These are phyloP conservation scores for Meandrina meandrites DNA, from an alignment of 92 coral and sea anemone genomes.

Conservation along the genomic window DNA sequence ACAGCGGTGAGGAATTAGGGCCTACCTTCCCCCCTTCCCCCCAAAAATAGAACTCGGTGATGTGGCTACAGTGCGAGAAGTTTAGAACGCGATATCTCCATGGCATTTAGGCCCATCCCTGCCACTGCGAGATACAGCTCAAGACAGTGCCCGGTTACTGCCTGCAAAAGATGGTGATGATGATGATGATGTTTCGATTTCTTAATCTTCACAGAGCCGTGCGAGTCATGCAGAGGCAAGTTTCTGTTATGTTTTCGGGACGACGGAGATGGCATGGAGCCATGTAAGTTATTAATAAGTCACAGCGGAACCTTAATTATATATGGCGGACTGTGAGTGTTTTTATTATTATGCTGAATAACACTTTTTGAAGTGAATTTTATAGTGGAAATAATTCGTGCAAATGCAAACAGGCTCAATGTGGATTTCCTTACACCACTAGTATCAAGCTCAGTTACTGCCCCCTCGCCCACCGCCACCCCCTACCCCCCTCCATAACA, in stretches of 20 bases:
- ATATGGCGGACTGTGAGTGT: not conserved
- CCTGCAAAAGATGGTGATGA: too few relatives aligned
- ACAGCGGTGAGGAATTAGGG: not conserved
- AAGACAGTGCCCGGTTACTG: too few relatives aligned
- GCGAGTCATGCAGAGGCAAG: constrained; percentile 86
- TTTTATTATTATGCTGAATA: not conserved
- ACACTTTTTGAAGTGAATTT: not conserved
- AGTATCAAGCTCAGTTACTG: too few relatives aligned
- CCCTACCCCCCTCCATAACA: too few relatives aligned
- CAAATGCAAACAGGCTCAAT: not conserved
- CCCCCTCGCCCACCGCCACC: too few relatives aligned
- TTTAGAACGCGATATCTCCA: too few relatives aligned
- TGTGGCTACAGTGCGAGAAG: too few relatives aligned
- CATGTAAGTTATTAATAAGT: constrained; percentile 54
- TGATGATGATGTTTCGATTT: not conserved
- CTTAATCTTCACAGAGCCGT: constrained; percentile 60
- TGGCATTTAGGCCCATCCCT: too few relatives aligned
- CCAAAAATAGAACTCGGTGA: not conserved
- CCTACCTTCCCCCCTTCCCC: not conserved
- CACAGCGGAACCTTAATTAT: not conserved
- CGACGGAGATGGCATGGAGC: constrained; percentile 99
- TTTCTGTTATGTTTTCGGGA: constrained; percentile 87
- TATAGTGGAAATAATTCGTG: not conserved
- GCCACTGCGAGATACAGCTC: too few relatives aligned
- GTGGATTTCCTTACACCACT: not conserved